These are phyloP conservation scores for Urocynchramus pylzowi DNA, from an alignment of 2,113 vertebrate species.

Conservation along the genomic window DNA sequence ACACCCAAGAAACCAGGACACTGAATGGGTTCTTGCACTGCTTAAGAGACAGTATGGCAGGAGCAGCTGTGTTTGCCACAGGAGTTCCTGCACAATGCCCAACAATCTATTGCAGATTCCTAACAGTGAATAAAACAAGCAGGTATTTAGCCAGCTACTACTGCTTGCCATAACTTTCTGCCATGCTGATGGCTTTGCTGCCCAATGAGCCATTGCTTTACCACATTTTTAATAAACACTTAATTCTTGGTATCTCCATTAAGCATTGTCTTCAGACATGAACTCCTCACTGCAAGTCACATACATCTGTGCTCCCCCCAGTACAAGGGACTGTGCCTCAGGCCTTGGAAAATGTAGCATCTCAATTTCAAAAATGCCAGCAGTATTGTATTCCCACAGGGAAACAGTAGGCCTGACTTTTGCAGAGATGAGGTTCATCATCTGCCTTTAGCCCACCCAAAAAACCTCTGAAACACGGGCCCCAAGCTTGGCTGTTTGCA, in stretches of 20 bases:
- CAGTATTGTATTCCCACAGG: not conserved
- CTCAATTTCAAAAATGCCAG: not conserved
- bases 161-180: not conserved
- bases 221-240: not conserved
- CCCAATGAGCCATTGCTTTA: not conserved
- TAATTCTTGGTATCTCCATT: not conserved
- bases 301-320: not conserved
- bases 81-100: not conserved
- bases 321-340: not conserved
- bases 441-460: not conserved
- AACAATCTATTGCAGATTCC: not conserved
- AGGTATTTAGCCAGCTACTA: not conserved
- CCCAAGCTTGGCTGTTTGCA: not conserved
- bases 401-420: not conserved
- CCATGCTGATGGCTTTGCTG: not conserved
- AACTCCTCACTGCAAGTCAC: not conserved
- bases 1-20: not conserved
- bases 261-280: not conserved
- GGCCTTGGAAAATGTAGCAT: not conserved
- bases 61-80: not conserved
- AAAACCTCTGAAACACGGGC: not conserved
- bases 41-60: accelerated
- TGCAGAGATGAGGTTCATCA: not conserved
- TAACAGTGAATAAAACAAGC: not conserved
- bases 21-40: not conserved